Evolutionary conservation across 2,113 vertebrate genomes (phyloP).

Genomic region (Equus quagga): DNA sequence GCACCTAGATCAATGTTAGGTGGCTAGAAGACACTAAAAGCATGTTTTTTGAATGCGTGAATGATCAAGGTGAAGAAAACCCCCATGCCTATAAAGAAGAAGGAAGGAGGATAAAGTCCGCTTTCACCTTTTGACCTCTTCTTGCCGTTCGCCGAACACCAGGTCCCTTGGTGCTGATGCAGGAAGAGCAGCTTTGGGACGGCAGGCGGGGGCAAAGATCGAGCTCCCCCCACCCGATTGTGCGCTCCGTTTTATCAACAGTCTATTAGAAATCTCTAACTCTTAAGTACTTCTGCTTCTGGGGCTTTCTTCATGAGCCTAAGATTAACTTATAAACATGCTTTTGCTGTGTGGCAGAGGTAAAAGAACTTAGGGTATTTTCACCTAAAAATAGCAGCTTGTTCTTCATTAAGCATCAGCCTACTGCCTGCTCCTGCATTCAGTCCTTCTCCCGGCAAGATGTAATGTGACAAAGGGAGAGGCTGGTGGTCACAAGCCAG

Average conservation of each 20-base stretch:
- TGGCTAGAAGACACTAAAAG: not conserved
- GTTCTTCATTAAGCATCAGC: not conserved
- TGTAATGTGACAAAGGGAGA: slow-evolving; percentile 36
- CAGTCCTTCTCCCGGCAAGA: slow-evolving; percentile 39
- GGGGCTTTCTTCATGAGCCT: not conserved
- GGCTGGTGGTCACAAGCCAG: slow-evolving; percentile 71
- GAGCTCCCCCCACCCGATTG: too few species aligned
- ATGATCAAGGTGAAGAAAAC: not conserved
- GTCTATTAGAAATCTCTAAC: not conserved
- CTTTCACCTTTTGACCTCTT: not conserved
- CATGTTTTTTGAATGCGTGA: not conserved
- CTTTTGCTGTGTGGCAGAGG: not conserved
- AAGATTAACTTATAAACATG: not conserved
- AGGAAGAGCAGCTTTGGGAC: not conserved
- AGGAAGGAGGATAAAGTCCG: not conserved
- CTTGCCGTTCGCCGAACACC: not conserved
- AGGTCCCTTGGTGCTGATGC: not conserved
- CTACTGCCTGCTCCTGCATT: slow-evolving; percentile 1
- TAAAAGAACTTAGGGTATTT: not conserved
- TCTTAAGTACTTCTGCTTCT: slow-evolving; percentile 8
- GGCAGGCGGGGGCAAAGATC: not conserved
- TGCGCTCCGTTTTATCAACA: not conserved
- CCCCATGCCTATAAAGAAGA: not conserved
- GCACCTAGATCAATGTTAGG: not conserved
- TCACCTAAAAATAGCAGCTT: slow-evolving; percentile 59